These are phyloP conservation scores for Haemorhous mexicanus DNA, from an alignment of 2,113 vertebrate species.

Conservation along the genomic window DNA sequence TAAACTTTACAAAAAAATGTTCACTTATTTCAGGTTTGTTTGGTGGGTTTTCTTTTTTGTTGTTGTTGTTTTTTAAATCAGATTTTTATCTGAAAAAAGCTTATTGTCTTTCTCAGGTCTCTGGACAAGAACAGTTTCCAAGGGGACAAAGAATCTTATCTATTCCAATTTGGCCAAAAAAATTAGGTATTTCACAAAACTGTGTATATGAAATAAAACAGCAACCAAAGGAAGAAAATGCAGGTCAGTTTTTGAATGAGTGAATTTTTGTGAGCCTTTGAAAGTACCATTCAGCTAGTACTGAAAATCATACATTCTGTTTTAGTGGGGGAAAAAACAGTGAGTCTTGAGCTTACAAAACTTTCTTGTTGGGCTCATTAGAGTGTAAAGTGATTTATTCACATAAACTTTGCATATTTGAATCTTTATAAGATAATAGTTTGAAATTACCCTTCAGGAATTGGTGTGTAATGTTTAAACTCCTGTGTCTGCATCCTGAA, in stretches of 20 bases:
- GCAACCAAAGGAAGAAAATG: conserved; percentile 55
- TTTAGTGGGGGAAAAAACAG: background rate
- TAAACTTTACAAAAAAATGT: background rate
- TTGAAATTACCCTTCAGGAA: background rate
- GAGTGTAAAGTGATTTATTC: background rate
- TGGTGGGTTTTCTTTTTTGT: background rate
- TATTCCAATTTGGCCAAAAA: conserved; percentile 89
- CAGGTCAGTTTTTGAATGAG: conserved; percentile 68
- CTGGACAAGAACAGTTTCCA: conserved; percentile 86
- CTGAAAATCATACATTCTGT: background rate
- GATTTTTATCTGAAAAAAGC: background rate
- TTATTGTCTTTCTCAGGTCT: conserved; percentile 78
- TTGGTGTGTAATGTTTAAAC: background rate
- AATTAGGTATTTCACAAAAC: conserved; percentile 85
- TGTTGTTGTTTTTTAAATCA: background rate
- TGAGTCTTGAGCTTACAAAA: background rate
- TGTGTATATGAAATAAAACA: conserved; percentile 84
- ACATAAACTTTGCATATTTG: background rate
- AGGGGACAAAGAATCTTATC: conserved; percentile 83
- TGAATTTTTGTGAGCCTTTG: background rate
- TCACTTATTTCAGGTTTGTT: background rate
- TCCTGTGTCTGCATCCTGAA: background rate
- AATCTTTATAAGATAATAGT: background rate
- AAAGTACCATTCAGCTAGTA: background rate
- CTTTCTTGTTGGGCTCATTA: background rate